These are phyloP conservation scores for Cydia fagiglandana DNA, from an alignment of 1,140 invertebrate genomes.

Conservation along the genomic window DNA sequence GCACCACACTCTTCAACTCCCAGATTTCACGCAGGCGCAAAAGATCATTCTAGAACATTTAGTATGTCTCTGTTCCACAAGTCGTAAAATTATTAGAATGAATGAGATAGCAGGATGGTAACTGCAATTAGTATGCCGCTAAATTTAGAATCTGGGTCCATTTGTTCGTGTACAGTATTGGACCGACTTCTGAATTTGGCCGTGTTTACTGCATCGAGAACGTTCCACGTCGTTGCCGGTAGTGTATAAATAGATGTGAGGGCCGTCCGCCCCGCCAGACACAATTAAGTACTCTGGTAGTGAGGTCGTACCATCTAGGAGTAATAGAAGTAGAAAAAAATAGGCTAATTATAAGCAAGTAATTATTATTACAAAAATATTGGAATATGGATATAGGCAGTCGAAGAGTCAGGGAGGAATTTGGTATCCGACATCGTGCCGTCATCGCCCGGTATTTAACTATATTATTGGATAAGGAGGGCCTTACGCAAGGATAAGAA, in stretches of 20 bases:
- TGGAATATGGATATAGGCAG: conserved; percentile 10
- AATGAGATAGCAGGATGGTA: background rate
- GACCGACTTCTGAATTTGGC: conserved; percentile 6
- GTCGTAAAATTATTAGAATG: background rate
- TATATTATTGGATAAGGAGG: conserved; percentile 17
- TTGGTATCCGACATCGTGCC: conserved; percentile 2
- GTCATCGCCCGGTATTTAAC: conserved; percentile 31
- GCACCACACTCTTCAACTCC: conserved; percentile 5
- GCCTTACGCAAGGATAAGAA: conserved; percentile 20
- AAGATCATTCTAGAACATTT: background rate
- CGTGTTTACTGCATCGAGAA: conserved; percentile 3
- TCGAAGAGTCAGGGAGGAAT: conserved; percentile 2
- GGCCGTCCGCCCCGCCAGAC: conserved; percentile 21
- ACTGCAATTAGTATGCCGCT: conserved; percentile 15
- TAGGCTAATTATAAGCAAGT: conserved; percentile 4
- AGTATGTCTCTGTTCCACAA: background rate
- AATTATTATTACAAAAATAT: background rate
- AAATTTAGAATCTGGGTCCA: background rate
- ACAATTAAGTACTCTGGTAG: background rate
- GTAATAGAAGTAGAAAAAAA: background rate
- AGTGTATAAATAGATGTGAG: conserved; percentile 27
- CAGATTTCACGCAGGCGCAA: conserved; percentile 24
- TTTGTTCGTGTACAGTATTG: background rate
- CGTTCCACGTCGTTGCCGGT: background rate
- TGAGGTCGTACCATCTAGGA: background rate